A percentile compares a stretch with the other conserved stretches of the same genome.
phyloP scores from a whole-genome alignment of 2,113 vertebrate species.

The Syrmaticus mikado region DNA sequence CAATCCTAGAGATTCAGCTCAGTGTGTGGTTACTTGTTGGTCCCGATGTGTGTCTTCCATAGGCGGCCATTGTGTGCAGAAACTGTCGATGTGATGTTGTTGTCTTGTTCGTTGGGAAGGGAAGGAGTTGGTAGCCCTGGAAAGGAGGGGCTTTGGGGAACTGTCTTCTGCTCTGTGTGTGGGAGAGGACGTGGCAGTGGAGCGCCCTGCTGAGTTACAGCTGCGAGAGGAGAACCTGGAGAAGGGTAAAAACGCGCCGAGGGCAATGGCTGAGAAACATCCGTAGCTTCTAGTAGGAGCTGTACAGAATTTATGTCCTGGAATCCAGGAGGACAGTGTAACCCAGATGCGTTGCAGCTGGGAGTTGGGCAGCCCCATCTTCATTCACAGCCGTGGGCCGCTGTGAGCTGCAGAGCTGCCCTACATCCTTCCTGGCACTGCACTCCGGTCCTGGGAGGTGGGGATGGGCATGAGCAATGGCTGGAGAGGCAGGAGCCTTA shows the following conservation, averaged over 20 bases:
- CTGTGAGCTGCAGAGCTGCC: not conserved
- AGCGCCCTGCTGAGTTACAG: not conserved
- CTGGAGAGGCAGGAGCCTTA: slow-evolving; percentile 7
- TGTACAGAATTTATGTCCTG: slow-evolving; percentile 16
- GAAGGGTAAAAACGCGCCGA: not conserved
- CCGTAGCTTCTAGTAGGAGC: slow-evolving; percentile 61
- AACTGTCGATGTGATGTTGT: not conserved
- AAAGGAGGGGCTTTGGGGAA: not conserved
- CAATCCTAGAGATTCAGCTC: not conserved
- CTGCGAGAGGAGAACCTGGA: not conserved
- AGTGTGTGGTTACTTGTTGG: not conserved
- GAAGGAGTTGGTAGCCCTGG: not conserved
- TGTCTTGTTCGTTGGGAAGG: not conserved
- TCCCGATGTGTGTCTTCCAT: not conserved
- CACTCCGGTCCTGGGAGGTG: not conserved
- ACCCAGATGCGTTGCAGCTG: slow-evolving; percentile 60
- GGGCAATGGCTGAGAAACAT: slow-evolving; percentile 32
- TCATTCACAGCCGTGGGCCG: not conserved
- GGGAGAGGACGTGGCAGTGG: not conserved
- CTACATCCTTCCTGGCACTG: not conserved
- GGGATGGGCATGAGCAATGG: not conserved
- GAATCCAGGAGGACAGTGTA: slow-evolving; percentile 56
- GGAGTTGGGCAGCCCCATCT: slow-evolving; percentile 33
- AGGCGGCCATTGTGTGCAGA: not conserved
- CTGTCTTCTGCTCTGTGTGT: not conserved